These are phyloP conservation scores for Sialis lutaria DNA, from an alignment of 2,888 invertebrate genomes.

Conservation along the genomic window DNA sequence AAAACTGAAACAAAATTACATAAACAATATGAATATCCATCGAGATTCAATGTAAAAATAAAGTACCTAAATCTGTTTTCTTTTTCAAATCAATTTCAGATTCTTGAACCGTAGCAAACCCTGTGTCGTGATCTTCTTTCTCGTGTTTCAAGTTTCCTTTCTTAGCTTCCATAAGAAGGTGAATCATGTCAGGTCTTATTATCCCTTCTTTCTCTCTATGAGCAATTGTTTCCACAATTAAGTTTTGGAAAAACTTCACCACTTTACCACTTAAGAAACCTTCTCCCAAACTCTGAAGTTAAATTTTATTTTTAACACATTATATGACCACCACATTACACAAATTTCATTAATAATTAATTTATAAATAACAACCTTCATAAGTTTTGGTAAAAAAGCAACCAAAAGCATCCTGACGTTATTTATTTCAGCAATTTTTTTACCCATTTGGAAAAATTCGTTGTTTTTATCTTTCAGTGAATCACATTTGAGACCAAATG, in stretches of 20 bases:
- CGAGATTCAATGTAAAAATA: not conserved
- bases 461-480: not conserved
- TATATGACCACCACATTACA: too few relatives aligned
- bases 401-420: not conserved
- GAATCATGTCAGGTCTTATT: not conserved
- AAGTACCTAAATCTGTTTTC: not conserved
- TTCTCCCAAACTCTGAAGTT: not conserved
- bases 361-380: not conserved
- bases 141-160: not conserved
- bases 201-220: not conserved
- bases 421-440: not conserved
- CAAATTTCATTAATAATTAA: not conserved
- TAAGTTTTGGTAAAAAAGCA: not conserved
- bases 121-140: not conserved
- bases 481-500: not conserved
- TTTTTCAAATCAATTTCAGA: not conserved
- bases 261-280: not conserved
- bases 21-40: too few relatives aligned
- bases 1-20: too few relatives aligned
- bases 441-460: not conserved
- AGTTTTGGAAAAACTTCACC: not conserved
- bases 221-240: not conserved
- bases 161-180: not conserved
- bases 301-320: not conserved
- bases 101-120: not conserved